phyloP scores from a whole-genome alignment of 2,113 vertebrate species.

The Aptenodytes forsteri region DNA sequence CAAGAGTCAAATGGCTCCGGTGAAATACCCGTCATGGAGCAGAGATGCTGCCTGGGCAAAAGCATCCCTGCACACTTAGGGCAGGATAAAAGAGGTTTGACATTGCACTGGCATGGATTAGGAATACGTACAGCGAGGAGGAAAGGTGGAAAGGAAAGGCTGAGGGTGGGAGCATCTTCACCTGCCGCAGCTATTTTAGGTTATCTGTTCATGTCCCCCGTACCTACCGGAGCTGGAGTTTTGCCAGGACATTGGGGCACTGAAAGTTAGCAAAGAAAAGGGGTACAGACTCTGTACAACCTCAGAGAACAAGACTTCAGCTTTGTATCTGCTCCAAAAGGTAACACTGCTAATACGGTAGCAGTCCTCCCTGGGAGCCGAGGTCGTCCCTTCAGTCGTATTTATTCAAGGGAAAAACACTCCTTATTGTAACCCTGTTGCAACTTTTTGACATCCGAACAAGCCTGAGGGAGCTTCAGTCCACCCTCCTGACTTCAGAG shows the following conservation, averaged over 20 bases:
- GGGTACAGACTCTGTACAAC: neutral
- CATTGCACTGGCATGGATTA: neutral
- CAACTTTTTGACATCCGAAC: neutral
- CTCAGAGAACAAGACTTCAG: neutral
- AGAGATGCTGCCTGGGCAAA: neutral
- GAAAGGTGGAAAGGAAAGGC: neutral
- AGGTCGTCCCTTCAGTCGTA: fast-evolving
- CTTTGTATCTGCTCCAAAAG: neutral
- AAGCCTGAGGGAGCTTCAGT: neutral
- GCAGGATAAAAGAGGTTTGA: neutral
- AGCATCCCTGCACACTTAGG: neutral
- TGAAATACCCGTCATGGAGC: neutral
- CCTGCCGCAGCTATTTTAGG: neutral
- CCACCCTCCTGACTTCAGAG: neutral
- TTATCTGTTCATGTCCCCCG: neutral
- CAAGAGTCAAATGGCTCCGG: neutral
- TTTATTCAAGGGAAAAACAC: neutral
- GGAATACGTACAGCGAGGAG: fast-evolving
- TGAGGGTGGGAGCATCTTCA: neutral
- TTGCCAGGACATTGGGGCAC: neutral
- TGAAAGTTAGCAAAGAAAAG: neutral
- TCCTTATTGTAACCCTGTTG: neutral
- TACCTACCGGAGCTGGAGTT: neutral
- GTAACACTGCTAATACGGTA: neutral
- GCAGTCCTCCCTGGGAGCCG: neutral